These are phyloP conservation scores for Muscicapa comitata DNA, from an alignment of 2,797 vertebrate species.

Conservation along the genomic window DNA sequence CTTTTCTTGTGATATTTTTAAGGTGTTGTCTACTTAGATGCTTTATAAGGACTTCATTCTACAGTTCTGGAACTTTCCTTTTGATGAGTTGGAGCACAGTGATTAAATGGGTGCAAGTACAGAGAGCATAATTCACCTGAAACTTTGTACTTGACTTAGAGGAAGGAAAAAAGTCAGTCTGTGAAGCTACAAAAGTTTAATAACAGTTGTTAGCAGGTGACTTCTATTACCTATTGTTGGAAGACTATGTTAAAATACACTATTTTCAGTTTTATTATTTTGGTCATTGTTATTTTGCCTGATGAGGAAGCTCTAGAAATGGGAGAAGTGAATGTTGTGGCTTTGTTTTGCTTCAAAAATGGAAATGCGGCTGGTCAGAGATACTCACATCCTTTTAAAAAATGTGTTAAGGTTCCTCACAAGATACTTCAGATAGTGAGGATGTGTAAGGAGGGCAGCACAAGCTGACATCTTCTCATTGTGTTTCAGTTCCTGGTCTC, in stretches of 20 bases:
- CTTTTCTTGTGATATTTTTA: neutral
- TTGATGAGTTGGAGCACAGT: neutral
- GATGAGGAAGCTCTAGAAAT: neutral
- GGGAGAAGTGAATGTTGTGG: neutral
- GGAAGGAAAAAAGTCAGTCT: neutral
- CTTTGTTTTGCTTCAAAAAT: neutral
- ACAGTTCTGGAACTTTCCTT: neutral
- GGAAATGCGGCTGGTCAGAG: neutral
- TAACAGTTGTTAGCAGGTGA: neutral
- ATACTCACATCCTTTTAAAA: neutral
- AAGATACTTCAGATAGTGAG: neutral
- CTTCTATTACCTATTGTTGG: neutral
- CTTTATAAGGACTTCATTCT: neutral
- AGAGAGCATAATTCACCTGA: neutral
- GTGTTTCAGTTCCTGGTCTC: neutral
- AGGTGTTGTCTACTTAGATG: neutral
- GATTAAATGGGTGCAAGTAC: neutral
- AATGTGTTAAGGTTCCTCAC: neutral
- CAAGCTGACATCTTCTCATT: neutral
- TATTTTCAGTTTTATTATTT: neutral
- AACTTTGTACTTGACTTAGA: neutral
- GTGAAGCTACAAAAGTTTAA: neutral
- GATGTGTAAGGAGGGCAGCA: neutral
- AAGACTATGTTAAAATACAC: neutral
- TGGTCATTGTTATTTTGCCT: neutral